Evolutionary conservation across 2,888 invertebrate species (phyloP).

Genomic region (Crossocerus cetratus): DNA sequence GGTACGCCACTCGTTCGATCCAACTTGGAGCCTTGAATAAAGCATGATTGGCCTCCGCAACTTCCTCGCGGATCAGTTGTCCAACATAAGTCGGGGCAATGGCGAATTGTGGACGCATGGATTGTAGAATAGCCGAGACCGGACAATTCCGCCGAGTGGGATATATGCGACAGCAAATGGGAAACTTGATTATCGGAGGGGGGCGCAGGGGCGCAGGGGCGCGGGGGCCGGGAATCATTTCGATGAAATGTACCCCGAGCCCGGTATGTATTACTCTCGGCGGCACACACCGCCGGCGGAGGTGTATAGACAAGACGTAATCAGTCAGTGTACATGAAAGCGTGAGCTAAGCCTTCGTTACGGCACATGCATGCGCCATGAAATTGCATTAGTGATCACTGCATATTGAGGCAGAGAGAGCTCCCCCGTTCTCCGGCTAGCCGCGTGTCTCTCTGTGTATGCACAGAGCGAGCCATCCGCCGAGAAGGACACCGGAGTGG

Average conservation of each 20-base stretch:
- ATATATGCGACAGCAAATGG: background rate
- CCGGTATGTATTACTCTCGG: too few species aligned
- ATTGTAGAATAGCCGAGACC: background rate
- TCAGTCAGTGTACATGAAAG: conserved; percentile 56
- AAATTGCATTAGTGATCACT: conserved; percentile 60
- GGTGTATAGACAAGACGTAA: conserved; percentile 53
- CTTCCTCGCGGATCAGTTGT: too few species aligned
- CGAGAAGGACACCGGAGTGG: too few species aligned
- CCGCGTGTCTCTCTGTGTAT: too few species aligned
- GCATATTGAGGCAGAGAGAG: conserved; percentile 51
- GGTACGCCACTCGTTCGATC: too few species aligned
- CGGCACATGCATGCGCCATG: conserved; percentile 55
- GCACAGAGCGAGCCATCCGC: too few species aligned
- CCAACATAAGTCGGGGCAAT: too few species aligned
- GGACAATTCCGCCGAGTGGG: too few species aligned
- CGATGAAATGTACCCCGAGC: background rate
- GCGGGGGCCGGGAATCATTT: background rate
- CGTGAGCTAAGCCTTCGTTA: conserved; percentile 62
- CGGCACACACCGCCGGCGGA: conserved; percentile 4
- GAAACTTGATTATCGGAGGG: background rate
- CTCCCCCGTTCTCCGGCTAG: conserved; percentile 28
- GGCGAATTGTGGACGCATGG: background rate
- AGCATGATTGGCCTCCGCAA: background rate
- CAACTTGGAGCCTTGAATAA: too few species aligned
- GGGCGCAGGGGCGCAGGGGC: background rate